Evolutionary conservation across 2,888 invertebrate genomes (phyloP).

Genomic region (Drosophila nr. perissopoda): DNA sequence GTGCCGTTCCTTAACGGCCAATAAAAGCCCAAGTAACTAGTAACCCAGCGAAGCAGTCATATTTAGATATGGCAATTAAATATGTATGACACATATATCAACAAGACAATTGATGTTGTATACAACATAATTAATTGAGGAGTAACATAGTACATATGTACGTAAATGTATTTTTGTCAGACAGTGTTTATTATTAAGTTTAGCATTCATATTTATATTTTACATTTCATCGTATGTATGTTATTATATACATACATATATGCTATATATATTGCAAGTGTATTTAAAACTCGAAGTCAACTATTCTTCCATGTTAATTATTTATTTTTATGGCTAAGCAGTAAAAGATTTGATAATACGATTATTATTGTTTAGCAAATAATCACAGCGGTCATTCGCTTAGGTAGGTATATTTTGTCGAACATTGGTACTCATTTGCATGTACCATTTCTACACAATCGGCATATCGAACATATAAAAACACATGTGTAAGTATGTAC

Average conservation of each 20-base stretch:
- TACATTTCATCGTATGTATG: background rate
- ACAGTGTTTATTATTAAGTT: background rate
- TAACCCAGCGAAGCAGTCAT: background rate
- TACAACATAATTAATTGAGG: background rate
- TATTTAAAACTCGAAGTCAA: background rate
- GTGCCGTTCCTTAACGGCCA: background rate
- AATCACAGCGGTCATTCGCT: slow-evolving; percentile 12
- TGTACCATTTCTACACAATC: background rate
- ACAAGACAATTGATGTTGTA: background rate
- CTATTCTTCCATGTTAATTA: background rate
- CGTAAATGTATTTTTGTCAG: background rate
- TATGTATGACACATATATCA: background rate
- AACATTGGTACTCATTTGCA: background rate
- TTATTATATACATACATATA: background rate
- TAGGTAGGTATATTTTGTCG: background rate
- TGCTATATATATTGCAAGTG: background rate
- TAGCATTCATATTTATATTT: background rate
- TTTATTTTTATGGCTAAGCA: slow-evolving; percentile 5
- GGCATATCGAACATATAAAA: background rate
- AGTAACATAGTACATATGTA: background rate
- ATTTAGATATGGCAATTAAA: slow-evolving; percentile 1
- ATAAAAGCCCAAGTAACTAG: background rate
- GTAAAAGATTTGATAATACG: slow-evolving; percentile 4
- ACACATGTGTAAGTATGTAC: background rate
- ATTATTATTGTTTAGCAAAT: slow-evolving; percentile 27